Evolutionary conservation across 2,888 invertebrate genomes (phyloP).

Genomic region (Zeuzera pyrina): DNA sequence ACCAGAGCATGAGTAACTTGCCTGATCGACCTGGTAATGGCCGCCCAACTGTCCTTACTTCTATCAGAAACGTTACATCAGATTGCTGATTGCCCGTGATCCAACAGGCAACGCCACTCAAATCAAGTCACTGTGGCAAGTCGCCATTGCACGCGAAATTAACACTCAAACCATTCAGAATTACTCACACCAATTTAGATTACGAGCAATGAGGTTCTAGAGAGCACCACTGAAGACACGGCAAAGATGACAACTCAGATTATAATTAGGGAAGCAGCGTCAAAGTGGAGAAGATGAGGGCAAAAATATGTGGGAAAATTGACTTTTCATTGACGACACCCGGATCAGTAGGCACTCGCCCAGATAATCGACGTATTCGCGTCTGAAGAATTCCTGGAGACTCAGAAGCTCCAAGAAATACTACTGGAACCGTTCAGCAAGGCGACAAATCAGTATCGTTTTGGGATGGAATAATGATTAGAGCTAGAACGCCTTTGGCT

Average conservation of each 20-base stretch:
- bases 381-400: not conserved
- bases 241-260: not conserved
- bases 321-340: not conserved
- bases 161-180: too few species aligned
- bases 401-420: not conserved
- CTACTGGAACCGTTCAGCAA: slow-evolving; percentile 2
- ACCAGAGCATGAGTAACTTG: not conserved
- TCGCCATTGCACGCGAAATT: not conserved
- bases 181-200: not conserved
- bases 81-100: too few species aligned
- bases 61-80: not conserved
- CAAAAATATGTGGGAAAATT: too few species aligned
- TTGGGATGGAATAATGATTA: slow-evolving; percentile 1
- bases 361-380: too few species aligned
- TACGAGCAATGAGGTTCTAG: too few species aligned
- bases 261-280: not conserved
- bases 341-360: not conserved
- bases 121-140: not conserved
- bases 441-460: slow-evolving; percentile 2
- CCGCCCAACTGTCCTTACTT: not conserved
- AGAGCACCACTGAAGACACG: too few species aligned
- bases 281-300: too few species aligned
- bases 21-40: not conserved
- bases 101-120: too few species aligned
- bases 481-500: slow-evolving; percentile 1